Evolutionary conservation across 2,888 invertebrate species (phyloP), one percentile per base, ranked within the genome.

Genomic region (Homarus gammarus): DNA sequence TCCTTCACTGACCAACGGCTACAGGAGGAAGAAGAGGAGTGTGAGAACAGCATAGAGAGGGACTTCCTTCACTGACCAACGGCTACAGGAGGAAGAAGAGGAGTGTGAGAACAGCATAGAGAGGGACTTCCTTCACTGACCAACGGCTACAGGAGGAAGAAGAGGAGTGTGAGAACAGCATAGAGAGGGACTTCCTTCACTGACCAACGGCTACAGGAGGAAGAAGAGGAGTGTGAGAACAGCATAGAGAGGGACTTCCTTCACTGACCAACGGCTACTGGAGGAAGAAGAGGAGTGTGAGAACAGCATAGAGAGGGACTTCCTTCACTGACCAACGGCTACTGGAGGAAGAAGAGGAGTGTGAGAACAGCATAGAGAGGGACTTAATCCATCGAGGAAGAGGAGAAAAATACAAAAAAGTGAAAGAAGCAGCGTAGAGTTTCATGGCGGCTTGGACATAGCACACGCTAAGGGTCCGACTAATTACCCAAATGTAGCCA

Each of bases 221-320:
- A 22, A 31, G 2, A 2, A 2, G 44, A 10, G 36, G 27, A 38
- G 22, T 2, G 75, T 15, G 31, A 70, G 70, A 70, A 56, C n/a
- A 89, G 90, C 87, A 92, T 92, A 22, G 92, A 92, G 72, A 72
- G 92, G 31, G 92, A 90, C 77, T 90, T 92, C 82, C 70, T 51
- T 2, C 79, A 91, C 68, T 88, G 81, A 82, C 72, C 18, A 5
- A 27, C 8, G 31, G 70, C 10, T 3, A 75, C 27, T 2, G 22
- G 44, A 38, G 40, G 44, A 44, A 12, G 75, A 75, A 22, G 22
- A 12, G 10, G 3, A 10, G 18, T 18, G 56, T 56, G 40, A 75
- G 22, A 38, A 44, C 22, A 8, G n/a, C n/a, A 40, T 22, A n/a
- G 22, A 75, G 36, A 31, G 33, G 31, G 73, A 31, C 6, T 15